Evolutionary conservation across 2,888 invertebrate species (phyloP).

Genomic region (Calameuta pallipes): DNA sequence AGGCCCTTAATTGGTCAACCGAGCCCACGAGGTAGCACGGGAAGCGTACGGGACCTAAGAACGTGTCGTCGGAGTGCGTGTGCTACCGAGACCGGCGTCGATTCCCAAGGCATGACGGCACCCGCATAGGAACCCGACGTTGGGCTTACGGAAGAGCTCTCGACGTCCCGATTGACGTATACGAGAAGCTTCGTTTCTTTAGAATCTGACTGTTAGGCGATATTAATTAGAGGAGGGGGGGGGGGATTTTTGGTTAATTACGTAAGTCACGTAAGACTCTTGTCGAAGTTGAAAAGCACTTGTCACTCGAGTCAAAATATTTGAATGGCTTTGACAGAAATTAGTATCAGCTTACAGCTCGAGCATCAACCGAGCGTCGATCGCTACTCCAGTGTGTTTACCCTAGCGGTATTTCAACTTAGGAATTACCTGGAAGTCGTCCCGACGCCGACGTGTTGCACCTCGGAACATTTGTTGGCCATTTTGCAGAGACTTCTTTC

Average conservation of each 20-base stretch:
- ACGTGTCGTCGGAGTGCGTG: slow-evolving; percentile 50
- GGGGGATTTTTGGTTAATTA: background rate
- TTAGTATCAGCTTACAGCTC: background rate
- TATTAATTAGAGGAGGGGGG: background rate
- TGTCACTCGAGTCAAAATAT: background rate
- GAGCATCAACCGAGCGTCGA: background rate
- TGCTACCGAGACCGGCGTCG: background rate
- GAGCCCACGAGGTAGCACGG: slow-evolving; percentile 51
- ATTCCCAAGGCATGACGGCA: background rate
- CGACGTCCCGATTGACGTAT: background rate
- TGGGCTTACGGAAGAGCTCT: background rate
- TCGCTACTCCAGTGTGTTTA: slow-evolving; percentile 17
- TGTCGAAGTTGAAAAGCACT: background rate
- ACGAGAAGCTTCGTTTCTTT: background rate
- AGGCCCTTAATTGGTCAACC: slow-evolving; percentile 63
- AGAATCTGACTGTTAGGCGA: background rate
- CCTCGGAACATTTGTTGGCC: background rate
- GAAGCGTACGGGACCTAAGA: slow-evolving; percentile 63
- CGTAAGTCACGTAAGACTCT: background rate
- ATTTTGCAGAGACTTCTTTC: background rate
- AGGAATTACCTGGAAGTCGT: slow-evolving; percentile 29
- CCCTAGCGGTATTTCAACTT: slow-evolving; percentile 32
- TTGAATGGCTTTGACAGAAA: background rate
- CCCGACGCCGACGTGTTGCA: background rate
- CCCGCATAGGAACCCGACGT: background rate